Evolutionary conservation across 1,140 invertebrate genomes (phyloP).

Genomic region (Ephestia elutella): DNA sequence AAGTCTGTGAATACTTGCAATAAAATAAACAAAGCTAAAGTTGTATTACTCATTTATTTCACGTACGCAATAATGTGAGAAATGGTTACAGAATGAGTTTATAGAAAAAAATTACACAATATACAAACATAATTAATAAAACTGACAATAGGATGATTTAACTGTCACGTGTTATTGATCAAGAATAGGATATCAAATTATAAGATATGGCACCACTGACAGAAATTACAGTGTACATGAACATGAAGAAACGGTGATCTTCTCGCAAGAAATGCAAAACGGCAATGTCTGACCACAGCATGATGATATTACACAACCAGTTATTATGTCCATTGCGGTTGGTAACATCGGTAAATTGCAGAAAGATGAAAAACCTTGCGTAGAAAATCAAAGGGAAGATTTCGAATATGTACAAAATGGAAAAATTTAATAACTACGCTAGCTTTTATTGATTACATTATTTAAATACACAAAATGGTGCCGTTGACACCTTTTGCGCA

Average conservation of each 20-base stretch:
- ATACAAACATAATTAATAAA: neutral
- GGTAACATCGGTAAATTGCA: constrained; percentile 33
- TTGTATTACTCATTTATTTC: neutral
- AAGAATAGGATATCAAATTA: constrained; percentile 44
- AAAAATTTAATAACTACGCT: no score
- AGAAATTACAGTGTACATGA: constrained; percentile 37
- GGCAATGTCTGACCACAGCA: constrained; percentile 37
- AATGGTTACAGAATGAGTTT: neutral
- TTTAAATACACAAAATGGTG: no score
- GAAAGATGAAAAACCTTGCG: neutral
- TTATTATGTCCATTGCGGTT: constrained; percentile 45
- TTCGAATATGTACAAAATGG: no score
- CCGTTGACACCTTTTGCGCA: no score
- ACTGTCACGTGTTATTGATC: constrained; percentile 21
- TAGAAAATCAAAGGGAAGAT: neutral
- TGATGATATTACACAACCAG: constrained; percentile 37
- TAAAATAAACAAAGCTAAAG: neutral
- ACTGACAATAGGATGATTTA: neutral
- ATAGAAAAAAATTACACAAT: neutral
- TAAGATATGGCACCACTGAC: constrained; percentile 30
- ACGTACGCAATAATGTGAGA: neutral
- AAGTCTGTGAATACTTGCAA: neutral
- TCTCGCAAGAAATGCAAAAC: constrained; percentile 40
- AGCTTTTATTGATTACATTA: no score
- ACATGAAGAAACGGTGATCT: constrained; percentile 33